phyloP scores from a whole-genome alignment of 2,797 vertebrate genomes.

The Bradypodion ventrale region DNA sequence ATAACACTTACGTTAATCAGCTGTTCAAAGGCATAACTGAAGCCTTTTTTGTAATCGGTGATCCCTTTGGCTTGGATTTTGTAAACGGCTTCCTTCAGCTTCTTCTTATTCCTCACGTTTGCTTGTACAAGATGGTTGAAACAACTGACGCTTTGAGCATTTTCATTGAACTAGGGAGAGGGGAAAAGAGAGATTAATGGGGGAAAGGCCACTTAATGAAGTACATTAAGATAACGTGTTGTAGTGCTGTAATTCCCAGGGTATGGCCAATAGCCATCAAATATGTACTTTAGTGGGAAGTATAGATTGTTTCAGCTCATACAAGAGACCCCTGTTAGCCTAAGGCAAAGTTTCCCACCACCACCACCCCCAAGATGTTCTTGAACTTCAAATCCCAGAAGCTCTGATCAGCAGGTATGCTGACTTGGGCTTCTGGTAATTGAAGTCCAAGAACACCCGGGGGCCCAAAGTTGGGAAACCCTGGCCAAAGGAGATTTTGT shows the following conservation, averaged over 20 bases:
- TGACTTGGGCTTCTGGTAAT: too few species aligned
- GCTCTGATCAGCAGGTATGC: too few species aligned
- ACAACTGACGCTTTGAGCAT: conserved; percentile 93
- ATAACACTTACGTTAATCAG: conserved; percentile 86
- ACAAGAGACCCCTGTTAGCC: neutral
- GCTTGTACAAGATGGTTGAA: conserved; percentile 97
- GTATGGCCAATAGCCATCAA: neutral
- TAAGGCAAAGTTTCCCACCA: too few species aligned
- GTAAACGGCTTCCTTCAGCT: conserved; percentile 94
- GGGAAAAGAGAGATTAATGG: neutral
- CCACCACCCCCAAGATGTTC: too few species aligned
- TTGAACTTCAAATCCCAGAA: too few species aligned
- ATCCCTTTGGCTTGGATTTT: conserved; percentile 97
- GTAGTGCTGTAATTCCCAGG: neutral
- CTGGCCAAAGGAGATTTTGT: too few species aligned
- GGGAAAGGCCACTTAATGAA: conserved; percentile 11
- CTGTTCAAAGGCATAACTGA: conserved; percentile 97
- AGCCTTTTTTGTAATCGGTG: conserved; percentile 97
- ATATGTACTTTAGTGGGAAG: neutral
- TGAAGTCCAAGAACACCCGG: too few species aligned
- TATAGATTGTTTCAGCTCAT: neutral
- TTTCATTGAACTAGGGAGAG: conserved; percentile 90
- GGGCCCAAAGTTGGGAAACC: too few species aligned
- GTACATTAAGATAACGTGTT: neutral
- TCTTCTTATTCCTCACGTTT: conserved; percentile 98